Evolutionary conservation across 2,888 invertebrate species (phyloP).

Genomic region (Ophion ellenae): DNA sequence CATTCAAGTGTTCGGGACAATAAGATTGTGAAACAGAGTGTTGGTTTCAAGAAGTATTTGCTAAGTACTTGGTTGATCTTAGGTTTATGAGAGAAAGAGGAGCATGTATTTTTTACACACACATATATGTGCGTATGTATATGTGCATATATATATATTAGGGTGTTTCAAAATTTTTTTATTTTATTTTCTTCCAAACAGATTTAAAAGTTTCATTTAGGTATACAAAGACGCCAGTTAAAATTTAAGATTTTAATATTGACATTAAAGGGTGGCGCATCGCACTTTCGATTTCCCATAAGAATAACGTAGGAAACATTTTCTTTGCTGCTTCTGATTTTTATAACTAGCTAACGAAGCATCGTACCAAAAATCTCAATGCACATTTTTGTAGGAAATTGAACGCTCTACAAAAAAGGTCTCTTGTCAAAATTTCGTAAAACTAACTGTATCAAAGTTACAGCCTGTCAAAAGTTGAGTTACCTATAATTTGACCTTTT

Average conservation of each 20-base stretch:
- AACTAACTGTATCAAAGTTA: not conserved
- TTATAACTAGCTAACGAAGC: not conserved
- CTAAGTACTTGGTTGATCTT: conserved; percentile 75
- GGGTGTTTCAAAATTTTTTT: too few species aligned
- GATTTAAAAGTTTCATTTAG: too few species aligned
- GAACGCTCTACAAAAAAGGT: conserved; percentile 37
- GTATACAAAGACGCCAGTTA: too few species aligned
- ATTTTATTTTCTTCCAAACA: too few species aligned
- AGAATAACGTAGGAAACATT: conserved; percentile 32
- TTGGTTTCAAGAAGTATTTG: conserved; percentile 73
- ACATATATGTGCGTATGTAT: conserved; percentile 23
- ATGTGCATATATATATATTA: not conserved
- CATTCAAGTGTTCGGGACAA: not conserved
- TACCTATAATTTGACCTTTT: not conserved
- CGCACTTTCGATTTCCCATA: conserved; percentile 29
- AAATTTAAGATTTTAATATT: too few species aligned
- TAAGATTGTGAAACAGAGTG: conserved; percentile 74
- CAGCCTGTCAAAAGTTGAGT: not conserved
- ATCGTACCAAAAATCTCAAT: not conserved
- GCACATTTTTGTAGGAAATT: conserved; percentile 28
- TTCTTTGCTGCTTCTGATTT: conserved; percentile 2
- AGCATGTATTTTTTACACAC: conserved; percentile 31
- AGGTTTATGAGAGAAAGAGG: conserved; percentile 45
- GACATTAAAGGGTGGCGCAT: not conserved
- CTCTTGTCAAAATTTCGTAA: conserved; percentile 15